These are phyloP conservation scores for Ips typographus DNA, from an alignment of 1,140 invertebrate genomes.

Conservation along the genomic window DNA sequence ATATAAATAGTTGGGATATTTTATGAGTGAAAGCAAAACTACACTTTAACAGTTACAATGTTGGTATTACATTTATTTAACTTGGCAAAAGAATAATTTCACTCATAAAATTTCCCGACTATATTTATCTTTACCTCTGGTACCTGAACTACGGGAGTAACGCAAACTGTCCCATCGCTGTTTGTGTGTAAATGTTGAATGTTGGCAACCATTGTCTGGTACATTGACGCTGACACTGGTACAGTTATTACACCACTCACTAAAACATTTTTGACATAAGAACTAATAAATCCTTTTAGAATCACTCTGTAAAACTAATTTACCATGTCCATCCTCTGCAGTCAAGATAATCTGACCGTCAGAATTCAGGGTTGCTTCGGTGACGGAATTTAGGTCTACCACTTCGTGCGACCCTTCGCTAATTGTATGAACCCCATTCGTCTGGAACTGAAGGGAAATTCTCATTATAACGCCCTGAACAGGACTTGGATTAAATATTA, in stretches of 20 bases:
- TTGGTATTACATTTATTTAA: no score
- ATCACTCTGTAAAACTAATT: slow-evolving; percentile 9
- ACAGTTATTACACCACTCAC: slow-evolving; percentile 95
- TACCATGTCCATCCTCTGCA: slow-evolving; percentile 91
- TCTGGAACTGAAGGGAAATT: slow-evolving; percentile 66
- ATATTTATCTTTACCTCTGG: slow-evolving; percentile 56
- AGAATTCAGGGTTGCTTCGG: slow-evolving; percentile 83
- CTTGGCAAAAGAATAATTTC: not conserved
- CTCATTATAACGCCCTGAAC: slow-evolving; percentile 62
- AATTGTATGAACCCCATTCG: slow-evolving; percentile 68
- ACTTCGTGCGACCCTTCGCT: slow-evolving; percentile 68
- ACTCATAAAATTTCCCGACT: slow-evolving; percentile 1
- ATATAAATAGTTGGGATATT: not conserved
- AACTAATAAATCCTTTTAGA: slow-evolving; percentile 15
- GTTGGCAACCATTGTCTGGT: slow-evolving; percentile 93
- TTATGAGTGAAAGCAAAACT: no score
- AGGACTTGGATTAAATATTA: slow-evolving; percentile 56
- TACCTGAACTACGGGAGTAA: slow-evolving; percentile 80
- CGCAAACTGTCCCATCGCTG: slow-evolving; percentile 76
- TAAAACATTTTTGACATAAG: slow-evolving; percentile 54
- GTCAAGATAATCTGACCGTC: slow-evolving; percentile 95
- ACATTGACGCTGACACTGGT: slow-evolving; percentile 92
- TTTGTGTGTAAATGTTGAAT: slow-evolving; percentile 78
- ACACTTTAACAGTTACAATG: no score
- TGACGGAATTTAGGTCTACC: slow-evolving; percentile 85